Percentiles rank a stretch among this genome's conserved stretches.
Conservation (phyloP, 2,888 invertebrate species). For the Hirtodrosophila confusa region DNA sequence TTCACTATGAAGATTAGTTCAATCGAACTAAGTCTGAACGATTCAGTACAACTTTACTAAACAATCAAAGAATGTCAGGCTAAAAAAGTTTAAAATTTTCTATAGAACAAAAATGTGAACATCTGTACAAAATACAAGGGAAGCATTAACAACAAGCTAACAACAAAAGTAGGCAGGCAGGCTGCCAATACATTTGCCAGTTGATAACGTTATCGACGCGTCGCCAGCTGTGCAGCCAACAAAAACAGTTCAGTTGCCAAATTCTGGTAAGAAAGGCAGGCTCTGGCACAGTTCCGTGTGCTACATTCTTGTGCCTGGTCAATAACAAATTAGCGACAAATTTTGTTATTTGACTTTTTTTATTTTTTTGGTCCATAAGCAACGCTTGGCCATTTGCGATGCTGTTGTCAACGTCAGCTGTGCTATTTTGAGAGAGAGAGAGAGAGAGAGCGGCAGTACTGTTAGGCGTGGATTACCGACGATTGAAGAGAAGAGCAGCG, state of each 20-base stretch:
- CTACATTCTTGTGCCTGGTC: slow-evolving; percentile 2
- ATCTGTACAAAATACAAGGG: slow-evolving; percentile 1
- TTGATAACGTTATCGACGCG: slow-evolving; percentile 33
- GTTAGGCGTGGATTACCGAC: slow-evolving; percentile 1
- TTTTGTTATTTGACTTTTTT: no score
- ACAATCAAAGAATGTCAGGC: slow-evolving; percentile 13
- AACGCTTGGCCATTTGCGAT: slow-evolving; percentile 29
- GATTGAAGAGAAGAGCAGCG: slow-evolving; percentile 1
- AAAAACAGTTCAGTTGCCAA: slow-evolving; percentile 12
- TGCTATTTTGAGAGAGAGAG: slow-evolving; percentile 32
- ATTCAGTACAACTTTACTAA: slow-evolving; percentile 5
- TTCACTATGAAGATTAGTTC: no score
- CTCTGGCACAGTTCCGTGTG: slow-evolving; percentile 8
- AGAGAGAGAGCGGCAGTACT: neutral
- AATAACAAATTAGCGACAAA: slow-evolving; percentile 1
- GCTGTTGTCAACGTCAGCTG: slow-evolving; percentile 62
- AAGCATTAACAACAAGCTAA: neutral
- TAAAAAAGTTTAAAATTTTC: slow-evolving; percentile 3
- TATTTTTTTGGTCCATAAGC: slow-evolving; percentile 20
- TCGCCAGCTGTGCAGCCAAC: slow-evolving; percentile 40
- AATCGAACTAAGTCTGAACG: no score
- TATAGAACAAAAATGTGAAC: slow-evolving; percentile 4
- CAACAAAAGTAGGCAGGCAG: slow-evolving; percentile 1
- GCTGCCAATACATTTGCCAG: slow-evolving; percentile 16
- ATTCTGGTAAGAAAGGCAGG: slow-evolving; percentile 15